Base-by-base conservation (phyloP, 1,140 invertebrate species). In the Agrypnia vestita region DNA sequence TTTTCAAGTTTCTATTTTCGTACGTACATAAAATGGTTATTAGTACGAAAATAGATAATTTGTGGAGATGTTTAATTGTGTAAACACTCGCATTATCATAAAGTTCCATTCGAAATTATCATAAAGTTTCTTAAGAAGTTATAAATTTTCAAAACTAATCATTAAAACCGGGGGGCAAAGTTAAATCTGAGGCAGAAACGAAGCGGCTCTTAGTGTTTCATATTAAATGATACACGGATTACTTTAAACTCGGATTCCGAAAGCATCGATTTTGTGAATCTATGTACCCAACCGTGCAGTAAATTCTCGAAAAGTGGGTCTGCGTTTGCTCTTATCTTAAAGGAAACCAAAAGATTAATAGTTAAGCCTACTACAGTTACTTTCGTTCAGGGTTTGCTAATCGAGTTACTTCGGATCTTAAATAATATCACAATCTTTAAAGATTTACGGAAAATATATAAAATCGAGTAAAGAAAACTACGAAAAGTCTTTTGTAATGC, bases 301-400 rank as follows among this genome's bases (percentile, higher is more conserved):
- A 53, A 72, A 72, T 72, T 72, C 19, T 25, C 64, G 46, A 15
- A 21, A 21, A 51, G 49, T 13, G n/a, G 46, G 69, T 53, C 69
- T 72, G 46, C 69, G 69, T 72, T 72, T 53, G 49, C 69, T 55
- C 69, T 72, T 72, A 51, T 72, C 46, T 3, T n/a, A 9, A n/a
- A 53, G 69, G 69, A 72, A 72, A 21, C 69, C 47, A 25, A 51
- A 72, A 72, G 69, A 72, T 72, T 72, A 72, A 72, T 53, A 72
- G 69, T 72, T 19, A 53, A 72, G 46, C 69, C 69, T 53, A 6
- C 25, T 35, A 19, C 12, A 53, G 47, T 72, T 21, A 51, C 49
- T 72, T 72, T 21, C n/a, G 15, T 51, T 19, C 69, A 72, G 49
- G 69, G 69, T 51, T 72, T 72, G 10, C 69, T 55, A 72, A 72